Percentiles rank a stretch among this genome's conserved stretches.
Evolutionary conservation across 2,797 vertebrate genomes (phyloP).

Genomic region (Megalops cyprinoides): DNA sequence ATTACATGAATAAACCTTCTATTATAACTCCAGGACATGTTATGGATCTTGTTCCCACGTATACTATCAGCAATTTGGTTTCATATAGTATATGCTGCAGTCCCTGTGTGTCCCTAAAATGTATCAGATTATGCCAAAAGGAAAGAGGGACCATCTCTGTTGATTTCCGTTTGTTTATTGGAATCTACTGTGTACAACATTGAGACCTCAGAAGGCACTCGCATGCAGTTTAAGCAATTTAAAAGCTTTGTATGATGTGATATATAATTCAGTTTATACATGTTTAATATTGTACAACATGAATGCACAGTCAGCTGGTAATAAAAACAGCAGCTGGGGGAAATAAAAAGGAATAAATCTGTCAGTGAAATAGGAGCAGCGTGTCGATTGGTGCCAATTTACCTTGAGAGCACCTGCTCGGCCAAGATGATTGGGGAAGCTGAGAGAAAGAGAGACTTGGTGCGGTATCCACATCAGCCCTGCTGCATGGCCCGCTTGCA

Average conservation of each 20-base stretch:
- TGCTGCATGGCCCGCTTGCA: background rate
- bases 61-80: background rate
- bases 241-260: slow-evolving; percentile 30
- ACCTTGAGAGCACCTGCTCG: slow-evolving; percentile 66
- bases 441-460: background rate
- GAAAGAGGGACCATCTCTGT: background rate
- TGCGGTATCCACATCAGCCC: background rate
- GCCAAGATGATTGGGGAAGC: slow-evolving; percentile 44
- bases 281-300: slow-evolving; percentile 79
- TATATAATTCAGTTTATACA: slow-evolving; percentile 66
- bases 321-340: slow-evolving; percentile 74
- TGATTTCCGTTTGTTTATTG: slow-evolving; percentile 19
- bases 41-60: background rate
- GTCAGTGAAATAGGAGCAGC: slow-evolving; percentile 74
- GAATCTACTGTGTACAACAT: background rate
- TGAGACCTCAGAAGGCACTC: slow-evolving; percentile 6
- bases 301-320: slow-evolving; percentile 73
- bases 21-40: background rate
- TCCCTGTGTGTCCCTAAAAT: slow-evolving; percentile 14
- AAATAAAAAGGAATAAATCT: slow-evolving; percentile 75
- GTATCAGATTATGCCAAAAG: background rate
- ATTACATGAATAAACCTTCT: background rate
- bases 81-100: slow-evolving; percentile 1
- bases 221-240: slow-evolving; percentile 26
- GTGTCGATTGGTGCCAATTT: slow-evolving; percentile 72